phyloP scores from a whole-genome alignment of 2,113 vertebrate species.

The Balaeniceps rex region DNA sequence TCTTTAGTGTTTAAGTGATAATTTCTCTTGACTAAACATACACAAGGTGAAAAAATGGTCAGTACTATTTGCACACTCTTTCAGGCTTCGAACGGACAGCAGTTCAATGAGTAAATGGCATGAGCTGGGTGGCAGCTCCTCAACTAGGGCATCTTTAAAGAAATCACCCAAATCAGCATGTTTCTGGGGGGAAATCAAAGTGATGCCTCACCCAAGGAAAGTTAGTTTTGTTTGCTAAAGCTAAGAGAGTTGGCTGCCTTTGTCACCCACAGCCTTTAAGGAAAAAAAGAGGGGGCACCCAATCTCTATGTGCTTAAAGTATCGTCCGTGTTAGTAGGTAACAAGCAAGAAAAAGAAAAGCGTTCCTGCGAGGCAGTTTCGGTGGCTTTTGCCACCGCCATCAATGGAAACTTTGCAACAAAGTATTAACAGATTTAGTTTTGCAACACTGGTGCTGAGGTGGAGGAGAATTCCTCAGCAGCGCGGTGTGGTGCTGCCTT shows the following conservation, averaged over 20 bases:
- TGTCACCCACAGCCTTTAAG: background rate
- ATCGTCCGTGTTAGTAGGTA: background rate
- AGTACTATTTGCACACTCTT: background rate
- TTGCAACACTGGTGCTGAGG: background rate
- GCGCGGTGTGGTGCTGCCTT: background rate
- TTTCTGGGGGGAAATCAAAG: background rate
- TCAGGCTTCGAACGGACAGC: background rate
- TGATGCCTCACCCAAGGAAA: background rate
- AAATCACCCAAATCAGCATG: background rate
- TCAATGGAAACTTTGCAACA: background rate
- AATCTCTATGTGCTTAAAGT: background rate
- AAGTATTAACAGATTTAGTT: background rate
- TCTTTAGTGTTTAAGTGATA: background rate
- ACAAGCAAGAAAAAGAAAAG: background rate
- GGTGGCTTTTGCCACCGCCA: background rate
- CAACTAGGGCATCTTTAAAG: background rate
- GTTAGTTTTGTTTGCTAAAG: background rate
- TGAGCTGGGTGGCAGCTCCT: background rate
- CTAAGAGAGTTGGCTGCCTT: background rate
- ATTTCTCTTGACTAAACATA: background rate
- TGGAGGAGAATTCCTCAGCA: background rate
- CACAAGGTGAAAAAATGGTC: background rate
- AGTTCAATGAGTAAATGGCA: background rate
- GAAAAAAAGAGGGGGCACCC: background rate
- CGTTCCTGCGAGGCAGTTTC: background rate